Base-by-base conservation (phyloP, 2,797 vertebrate genomes). In the Oreochromis mossambicus region DNA sequence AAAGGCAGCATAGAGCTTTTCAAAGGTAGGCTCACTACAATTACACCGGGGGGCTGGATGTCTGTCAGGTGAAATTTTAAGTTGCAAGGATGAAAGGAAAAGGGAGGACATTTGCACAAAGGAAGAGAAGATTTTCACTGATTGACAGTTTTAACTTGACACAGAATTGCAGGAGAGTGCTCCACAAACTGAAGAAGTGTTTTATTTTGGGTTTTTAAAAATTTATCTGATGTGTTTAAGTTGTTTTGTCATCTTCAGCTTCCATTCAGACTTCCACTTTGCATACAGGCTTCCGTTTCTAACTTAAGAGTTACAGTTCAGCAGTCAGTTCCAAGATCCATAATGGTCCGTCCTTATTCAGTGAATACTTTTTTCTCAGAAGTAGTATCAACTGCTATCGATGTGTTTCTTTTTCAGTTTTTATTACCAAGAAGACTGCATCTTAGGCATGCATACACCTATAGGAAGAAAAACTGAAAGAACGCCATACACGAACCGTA, bases 61-160 rank as follows among this genome's bases (percentile, higher is more conserved):
- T 58, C 77, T 66, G 58, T 83, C 76, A 79, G 34, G 29, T 54
- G 34, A 79, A 63, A 77, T 29, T 6, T n/a, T 36, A 78, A 73
- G 3, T 14, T 1, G 13, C 3, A 0, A 5, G 24, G 41, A 36
- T 84, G 77, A 81, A 70, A 85, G 32, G 19, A n/a, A 82, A 32
- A 24, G 2, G 55, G 70, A 81, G 43, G 83, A 63, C 19, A 51
- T 77, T 5, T 68, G 21, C 13, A 84, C 63, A 89, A 86, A 86
- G 75, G 77, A 50, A 0, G 0, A 4, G 36, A 34, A 52, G 4
- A 8, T 38, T 41, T n/a, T 79, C 10, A 5, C 11, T 19, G 66
- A 26, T 3, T 46, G 68, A 12, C 68, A 46, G 21, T 0, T 46
- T 17, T 46, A 26, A 0, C 66, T 26, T 70, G 21, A 48, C 24